phyloP scores from a whole-genome alignment of 1,140 invertebrate genomes.

The Nasonia giraulti region DNA sequence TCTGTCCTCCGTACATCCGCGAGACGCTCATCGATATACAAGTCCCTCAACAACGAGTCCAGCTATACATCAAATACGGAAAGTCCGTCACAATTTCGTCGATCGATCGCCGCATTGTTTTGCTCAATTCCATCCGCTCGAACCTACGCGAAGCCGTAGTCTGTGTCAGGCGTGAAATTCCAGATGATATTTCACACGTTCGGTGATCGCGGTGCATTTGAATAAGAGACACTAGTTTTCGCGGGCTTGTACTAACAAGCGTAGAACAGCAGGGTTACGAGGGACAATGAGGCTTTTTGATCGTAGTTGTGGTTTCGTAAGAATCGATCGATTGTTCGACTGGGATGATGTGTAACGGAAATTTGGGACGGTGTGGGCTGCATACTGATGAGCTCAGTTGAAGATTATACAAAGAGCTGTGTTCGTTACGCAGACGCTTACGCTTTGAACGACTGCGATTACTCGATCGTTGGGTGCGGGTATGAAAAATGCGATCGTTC shows the following conservation, averaged over 20 bases:
- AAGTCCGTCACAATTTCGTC: constrained; percentile 18
- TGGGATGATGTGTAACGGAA: background rate
- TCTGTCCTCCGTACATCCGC: background rate
- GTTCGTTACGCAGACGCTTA: no score
- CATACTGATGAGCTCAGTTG: background rate
- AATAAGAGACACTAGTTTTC: background rate
- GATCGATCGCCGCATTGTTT: constrained; percentile 36
- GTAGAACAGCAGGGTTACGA: background rate
- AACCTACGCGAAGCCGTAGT: background rate
- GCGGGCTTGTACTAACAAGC: background rate
- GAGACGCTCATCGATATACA: background rate
- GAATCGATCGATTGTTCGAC: background rate
- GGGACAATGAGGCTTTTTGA: background rate
- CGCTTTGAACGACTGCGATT: no score
- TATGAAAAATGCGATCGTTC: background rate
- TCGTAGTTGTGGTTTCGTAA: background rate
- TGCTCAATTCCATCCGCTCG: background rate
- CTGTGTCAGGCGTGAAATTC: background rate
- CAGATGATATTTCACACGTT: background rate
- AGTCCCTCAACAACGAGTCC: background rate
- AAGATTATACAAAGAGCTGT: no score
- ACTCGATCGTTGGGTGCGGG: background rate
- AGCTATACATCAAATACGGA: background rate
- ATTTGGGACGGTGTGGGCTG: background rate
- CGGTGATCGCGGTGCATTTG: background rate